These are phyloP conservation scores for Eupsilia transversa DNA, from an alignment of 2,888 invertebrate genomes.

Conservation along the genomic window DNA sequence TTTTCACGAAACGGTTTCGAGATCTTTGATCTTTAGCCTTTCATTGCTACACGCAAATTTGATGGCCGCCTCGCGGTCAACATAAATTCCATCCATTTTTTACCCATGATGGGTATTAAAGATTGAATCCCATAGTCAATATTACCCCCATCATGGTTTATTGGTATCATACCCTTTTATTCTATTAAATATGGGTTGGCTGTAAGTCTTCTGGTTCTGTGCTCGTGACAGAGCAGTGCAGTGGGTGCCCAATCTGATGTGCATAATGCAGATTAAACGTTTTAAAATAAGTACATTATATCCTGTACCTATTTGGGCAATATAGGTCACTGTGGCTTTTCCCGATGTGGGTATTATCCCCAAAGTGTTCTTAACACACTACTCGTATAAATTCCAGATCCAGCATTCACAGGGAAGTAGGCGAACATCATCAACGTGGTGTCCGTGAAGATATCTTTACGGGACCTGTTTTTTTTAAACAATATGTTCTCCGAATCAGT, in stretches of 20 bases:
- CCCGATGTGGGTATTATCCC: neutral
- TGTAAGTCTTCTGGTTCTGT: neutral
- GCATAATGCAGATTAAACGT: neutral
- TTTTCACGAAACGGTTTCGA: conserved; percentile 55
- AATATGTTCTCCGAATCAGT: conserved; percentile 1
- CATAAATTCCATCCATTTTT: neutral
- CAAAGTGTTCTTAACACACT: neutral
- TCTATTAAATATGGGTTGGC: neutral
- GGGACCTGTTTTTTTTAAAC: neutral
- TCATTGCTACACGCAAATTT: conserved; percentile 34
- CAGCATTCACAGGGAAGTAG: neutral
- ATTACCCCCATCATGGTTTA: neutral
- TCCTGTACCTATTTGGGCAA: too few relatives aligned
- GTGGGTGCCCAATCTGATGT: neutral
- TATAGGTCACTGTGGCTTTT: too few relatives aligned
- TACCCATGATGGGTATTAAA: neutral
- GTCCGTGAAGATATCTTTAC: neutral
- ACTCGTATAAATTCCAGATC: neutral
- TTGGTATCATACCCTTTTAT: neutral
- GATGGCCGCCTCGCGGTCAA: neutral
- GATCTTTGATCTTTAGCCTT: conserved; percentile 47
- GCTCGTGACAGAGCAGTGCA: neutral
- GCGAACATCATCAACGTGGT: neutral
- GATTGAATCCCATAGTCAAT: neutral
- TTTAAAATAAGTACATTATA: too few relatives aligned